These are phyloP conservation scores for Yponomeuta sedellus DNA, from an alignment of 2,888 invertebrate species.

Conservation along the genomic window DNA sequence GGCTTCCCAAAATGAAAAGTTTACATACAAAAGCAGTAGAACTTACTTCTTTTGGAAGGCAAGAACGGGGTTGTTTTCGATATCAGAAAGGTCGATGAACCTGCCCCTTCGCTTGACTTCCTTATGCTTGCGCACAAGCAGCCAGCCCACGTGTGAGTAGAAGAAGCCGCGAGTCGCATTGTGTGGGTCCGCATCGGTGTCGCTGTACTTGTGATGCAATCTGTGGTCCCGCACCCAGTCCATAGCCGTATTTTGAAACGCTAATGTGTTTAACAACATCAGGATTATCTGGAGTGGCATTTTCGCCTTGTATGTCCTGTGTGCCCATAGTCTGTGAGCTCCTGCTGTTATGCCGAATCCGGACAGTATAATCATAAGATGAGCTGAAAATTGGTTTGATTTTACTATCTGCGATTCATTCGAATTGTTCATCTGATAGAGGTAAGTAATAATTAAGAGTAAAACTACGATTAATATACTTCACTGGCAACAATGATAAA, in stretches of 20 bases:
- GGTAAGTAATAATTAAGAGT: no score
- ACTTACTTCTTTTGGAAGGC: constrained; percentile 79
- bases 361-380: constrained; percentile 7
- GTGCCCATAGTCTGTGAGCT: constrained; percentile 35
- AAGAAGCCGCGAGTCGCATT: constrained; percentile 86
- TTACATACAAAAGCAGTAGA: background rate
- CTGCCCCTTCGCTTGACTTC: constrained; percentile 82
- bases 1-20: background rate
- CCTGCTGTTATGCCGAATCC: constrained; percentile 32
- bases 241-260: constrained; percentile 63
- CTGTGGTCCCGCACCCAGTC: constrained; percentile 77
- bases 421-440: no score
- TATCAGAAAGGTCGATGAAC: constrained; percentile 80
- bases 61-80: constrained; percentile 80
- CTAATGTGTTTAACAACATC: constrained; percentile 30
- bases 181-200: constrained; percentile 86
- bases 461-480: no score
- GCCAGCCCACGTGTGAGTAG: constrained; percentile 88
- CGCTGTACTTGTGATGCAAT: constrained; percentile 84
- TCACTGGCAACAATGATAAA: no score
- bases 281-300: constrained; percentile 30
- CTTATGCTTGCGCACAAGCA: constrained; percentile 83
- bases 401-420: no score
- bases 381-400: constrained; percentile 14
- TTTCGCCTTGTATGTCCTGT: constrained; percentile 33